phyloP scores from a whole-genome alignment of 1,140 invertebrate genomes.

The Brachystomella parvula region DNA sequence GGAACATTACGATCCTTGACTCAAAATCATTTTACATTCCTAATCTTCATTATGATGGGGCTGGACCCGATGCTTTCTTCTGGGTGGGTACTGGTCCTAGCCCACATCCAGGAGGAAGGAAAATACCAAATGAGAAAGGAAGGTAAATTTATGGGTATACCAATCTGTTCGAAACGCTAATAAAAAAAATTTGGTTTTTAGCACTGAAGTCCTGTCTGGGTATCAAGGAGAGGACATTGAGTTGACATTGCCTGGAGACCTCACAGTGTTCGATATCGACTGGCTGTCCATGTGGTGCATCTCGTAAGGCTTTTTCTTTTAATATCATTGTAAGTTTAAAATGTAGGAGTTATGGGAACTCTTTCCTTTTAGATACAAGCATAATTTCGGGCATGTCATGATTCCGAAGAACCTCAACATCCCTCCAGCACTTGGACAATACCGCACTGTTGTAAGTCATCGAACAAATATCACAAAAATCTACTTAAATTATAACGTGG shows the following conservation, averaged over 20 bases:
- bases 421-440: conserved; percentile 77
- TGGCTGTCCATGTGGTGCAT: conserved; percentile 87
- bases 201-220: conserved; percentile 62
- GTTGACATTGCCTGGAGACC: conserved; percentile 69
- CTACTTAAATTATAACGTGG: no score
- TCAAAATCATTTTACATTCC: conserved; percentile 88
- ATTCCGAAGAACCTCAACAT: conserved; percentile 80
- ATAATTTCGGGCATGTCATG: conserved; percentile 83
- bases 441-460: conserved; percentile 72
- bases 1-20: conserved; percentile 81
- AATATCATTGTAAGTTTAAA: no score
- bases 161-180: background rate
- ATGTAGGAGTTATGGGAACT: no score
- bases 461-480: no score
- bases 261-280: conserved; percentile 84
- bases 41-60: conserved; percentile 83
- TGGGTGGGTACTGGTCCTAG: conserved; percentile 80
- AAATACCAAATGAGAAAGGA: conserved; percentile 76
- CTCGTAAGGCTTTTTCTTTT: conserved; percentile 41
- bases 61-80: conserved; percentile 81
- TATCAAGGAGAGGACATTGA: conserved; percentile 88
- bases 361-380: conserved; percentile 55
- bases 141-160: conserved; percentile 43
- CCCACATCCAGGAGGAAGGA: conserved; percentile 70
- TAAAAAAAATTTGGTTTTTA: conserved; percentile 43